Evolutionary conservation across 2,113 vertebrate species (phyloP).

Genomic region (Mellivora capensis): DNA sequence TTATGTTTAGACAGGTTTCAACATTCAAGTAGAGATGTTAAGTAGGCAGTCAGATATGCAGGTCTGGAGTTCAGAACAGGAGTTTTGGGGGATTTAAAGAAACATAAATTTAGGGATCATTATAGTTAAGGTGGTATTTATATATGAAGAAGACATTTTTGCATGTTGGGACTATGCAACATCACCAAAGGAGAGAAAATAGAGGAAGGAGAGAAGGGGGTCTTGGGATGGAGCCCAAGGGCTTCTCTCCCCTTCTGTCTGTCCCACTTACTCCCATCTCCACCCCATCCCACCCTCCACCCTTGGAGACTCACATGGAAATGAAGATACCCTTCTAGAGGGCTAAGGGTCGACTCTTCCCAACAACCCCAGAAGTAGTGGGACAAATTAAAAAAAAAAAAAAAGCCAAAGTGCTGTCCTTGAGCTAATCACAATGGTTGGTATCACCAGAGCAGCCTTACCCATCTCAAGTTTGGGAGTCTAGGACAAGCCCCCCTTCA

Average conservation of each 20-base stretch:
- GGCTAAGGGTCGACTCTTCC: not conserved
- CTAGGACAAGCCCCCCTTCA: not conserved
- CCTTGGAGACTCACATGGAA: not conserved
- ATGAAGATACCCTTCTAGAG: not conserved
- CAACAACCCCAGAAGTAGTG: not conserved
- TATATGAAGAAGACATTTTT: not conserved
- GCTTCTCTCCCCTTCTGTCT: not conserved
- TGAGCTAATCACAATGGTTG: not conserved
- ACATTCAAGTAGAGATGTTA: not conserved
- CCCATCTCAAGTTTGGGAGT: not conserved
- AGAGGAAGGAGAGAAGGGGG: not conserved
- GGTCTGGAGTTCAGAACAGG: not conserved
- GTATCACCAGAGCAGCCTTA: not conserved
- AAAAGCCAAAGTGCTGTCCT: not conserved
- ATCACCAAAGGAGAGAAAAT: not conserved
- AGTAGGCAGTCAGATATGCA: not conserved
- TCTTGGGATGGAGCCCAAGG: not conserved
- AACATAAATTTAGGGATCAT: not conserved
- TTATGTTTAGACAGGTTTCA: not conserved
- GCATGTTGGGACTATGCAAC: not conserved
- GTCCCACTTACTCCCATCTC: not conserved
- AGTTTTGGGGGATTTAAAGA: not conserved
- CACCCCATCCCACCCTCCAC: not conserved
- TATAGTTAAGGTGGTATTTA: not conserved
- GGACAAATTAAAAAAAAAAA: not conserved